Conservation (phyloP, 2,113 vertebrate genomes). For the Sclerurus mexicanus region DNA sequence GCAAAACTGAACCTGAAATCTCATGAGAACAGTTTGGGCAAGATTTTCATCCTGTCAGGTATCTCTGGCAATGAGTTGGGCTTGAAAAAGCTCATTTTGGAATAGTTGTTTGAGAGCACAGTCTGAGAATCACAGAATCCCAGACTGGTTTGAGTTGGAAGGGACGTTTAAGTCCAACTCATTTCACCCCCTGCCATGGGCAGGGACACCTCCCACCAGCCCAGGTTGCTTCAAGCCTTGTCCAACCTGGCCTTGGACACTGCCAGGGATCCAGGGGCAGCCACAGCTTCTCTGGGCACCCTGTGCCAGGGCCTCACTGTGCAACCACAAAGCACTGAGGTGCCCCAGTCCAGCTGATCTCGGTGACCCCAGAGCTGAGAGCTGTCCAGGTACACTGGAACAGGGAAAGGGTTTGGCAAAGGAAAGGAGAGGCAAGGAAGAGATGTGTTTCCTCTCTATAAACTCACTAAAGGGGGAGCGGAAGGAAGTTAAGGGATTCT, state of each 20-base stretch:
- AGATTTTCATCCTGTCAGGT: not conserved
- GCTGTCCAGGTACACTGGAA: not conserved
- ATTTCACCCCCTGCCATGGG: not conserved
- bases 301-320: not conserved
- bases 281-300: not conserved
- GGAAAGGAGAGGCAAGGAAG: not conserved
- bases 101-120: not conserved
- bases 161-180: not conserved
- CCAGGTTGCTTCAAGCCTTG: not conserved
- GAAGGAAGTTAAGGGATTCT: not conserved
- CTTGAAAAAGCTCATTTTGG: not conserved
- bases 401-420: no score
- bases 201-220: not conserved
- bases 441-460: not conserved
- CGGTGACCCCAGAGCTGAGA: accelerated
- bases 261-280: not conserved
- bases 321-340: accelerated
- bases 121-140: not conserved
- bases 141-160: not conserved
- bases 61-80: not conserved
- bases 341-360: accelerated
- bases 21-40: not conserved
- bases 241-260: not conserved
- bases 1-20: not conserved
- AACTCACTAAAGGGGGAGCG: not conserved